These are phyloP conservation scores for Drosophila atroscutellata DNA, from an alignment of 2,888 invertebrate species.

Conservation along the genomic window DNA sequence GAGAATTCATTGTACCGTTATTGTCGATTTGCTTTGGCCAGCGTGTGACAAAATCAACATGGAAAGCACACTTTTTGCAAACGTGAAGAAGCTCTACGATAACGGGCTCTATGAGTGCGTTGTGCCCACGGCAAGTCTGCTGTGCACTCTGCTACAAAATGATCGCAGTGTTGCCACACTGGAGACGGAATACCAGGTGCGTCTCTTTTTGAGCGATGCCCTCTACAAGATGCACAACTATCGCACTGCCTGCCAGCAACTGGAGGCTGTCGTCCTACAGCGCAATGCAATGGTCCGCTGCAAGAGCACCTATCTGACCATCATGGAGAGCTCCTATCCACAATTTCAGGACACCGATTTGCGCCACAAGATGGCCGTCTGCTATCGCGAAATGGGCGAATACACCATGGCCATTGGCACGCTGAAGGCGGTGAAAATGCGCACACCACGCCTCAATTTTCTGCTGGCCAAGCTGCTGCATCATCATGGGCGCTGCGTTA, in stretches of 20 bases:
- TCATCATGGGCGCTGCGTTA: constrained; percentile 87
- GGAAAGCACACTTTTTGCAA: constrained; percentile 88
- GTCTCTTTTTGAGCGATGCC: constrained; percentile 89
- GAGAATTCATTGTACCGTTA: neutral
- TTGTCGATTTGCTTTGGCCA: constrained; percentile 1
- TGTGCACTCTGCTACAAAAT: constrained; percentile 88
- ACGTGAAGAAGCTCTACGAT: constrained; percentile 89
- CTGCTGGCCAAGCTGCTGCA: constrained; percentile 91
- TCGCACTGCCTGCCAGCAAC: constrained; percentile 88
- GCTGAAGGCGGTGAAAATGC: constrained; percentile 86
- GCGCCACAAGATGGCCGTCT: constrained; percentile 89
- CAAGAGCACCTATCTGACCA: constrained; percentile 70
- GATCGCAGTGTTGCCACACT: constrained; percentile 85
- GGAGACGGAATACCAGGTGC: constrained; percentile 89
- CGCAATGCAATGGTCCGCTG: constrained; percentile 78
- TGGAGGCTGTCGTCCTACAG: constrained; percentile 86
- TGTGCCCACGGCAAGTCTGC: constrained; percentile 88
- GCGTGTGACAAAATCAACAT: constrained; percentile 56
- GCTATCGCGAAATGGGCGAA: constrained; percentile 89
- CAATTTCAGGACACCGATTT: constrained; percentile 87
- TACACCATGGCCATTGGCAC: constrained; percentile 86
- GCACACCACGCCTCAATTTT: constrained; percentile 91
- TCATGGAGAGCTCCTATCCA: constrained; percentile 77
- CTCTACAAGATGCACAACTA: constrained; percentile 89
- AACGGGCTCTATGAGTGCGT: constrained; percentile 90